phyloP scores from a whole-genome alignment of 2,888 invertebrate genomes.

The Osedax fenrisi region DNA sequence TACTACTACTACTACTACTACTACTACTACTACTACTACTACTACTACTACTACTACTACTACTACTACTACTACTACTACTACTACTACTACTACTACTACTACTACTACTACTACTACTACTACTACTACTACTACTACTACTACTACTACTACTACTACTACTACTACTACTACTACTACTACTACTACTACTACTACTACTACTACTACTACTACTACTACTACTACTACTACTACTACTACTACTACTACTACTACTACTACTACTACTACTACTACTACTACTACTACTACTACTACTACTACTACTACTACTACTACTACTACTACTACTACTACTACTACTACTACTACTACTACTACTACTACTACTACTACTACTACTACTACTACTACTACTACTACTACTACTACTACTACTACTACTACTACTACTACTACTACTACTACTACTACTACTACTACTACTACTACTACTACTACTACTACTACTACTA shows the following conservation, averaged over 20 bases:
- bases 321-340: background rate
- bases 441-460: background rate
- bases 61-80: background rate
- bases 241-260: background rate
- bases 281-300: constrained; percentile 33
- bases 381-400: constrained; percentile 32
- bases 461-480: constrained; percentile 28
- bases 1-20: too few relatives aligned
- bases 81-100: background rate
- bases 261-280: constrained; percentile 22
- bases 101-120: background rate
- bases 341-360: constrained; percentile 32
- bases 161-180: background rate
- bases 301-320: constrained; percentile 28
- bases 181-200: background rate
- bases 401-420: constrained; percentile 32
- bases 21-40: too few relatives aligned
- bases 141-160: background rate
- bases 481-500: constrained; percentile 16
- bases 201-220: too few relatives aligned
- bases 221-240: background rate
- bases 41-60: too few relatives aligned
- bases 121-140: background rate
- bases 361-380: constrained; percentile 32
- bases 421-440: constrained; percentile 6